Conservation (phyloP, 2,113 vertebrate genomes). For the Xiphophorus hellerii region DNA sequence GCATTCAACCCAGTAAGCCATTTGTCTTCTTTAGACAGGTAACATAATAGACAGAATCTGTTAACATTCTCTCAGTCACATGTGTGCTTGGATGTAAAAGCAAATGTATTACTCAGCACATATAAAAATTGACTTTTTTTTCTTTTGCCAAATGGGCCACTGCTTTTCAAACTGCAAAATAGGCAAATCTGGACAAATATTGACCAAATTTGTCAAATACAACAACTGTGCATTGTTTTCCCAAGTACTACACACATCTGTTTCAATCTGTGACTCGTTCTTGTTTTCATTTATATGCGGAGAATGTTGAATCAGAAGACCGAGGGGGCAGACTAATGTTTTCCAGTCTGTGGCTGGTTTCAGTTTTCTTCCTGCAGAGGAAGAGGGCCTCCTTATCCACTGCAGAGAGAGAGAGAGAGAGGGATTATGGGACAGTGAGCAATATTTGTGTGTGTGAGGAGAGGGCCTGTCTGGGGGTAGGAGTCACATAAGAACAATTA, state of each 20-base stretch:
- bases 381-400: slow-evolving; percentile 16
- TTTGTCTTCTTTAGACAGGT: slow-evolving; percentile 53
- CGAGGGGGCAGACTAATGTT: slow-evolving; percentile 60
- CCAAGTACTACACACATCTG: not conserved
- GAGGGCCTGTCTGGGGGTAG: slow-evolving; percentile 8
- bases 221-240: slow-evolving; percentile 23
- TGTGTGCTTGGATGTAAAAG: slow-evolving; percentile 14
- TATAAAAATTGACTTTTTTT: slow-evolving; percentile 18
- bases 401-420: slow-evolving; percentile 34
- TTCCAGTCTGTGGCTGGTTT: slow-evolving; percentile 76
- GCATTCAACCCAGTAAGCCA: slow-evolving; percentile 28
- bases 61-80: slow-evolving; percentile 18
- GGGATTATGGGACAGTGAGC: slow-evolving; percentile 30
- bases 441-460: slow-evolving; percentile 16
- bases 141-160: slow-evolving; percentile 42
- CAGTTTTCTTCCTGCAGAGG: slow-evolving; percentile 69
- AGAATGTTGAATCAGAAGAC: slow-evolving; percentile 43
- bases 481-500: slow-evolving; percentile 40
- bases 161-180: slow-evolving; percentile 61
- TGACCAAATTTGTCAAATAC: slow-evolving; percentile 21
- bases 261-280: slow-evolving; percentile 16
- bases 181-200: slow-evolving; percentile 41
- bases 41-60: slow-evolving; percentile 31
- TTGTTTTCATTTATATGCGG: slow-evolving; percentile 48
- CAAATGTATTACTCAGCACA: slow-evolving; percentile 7